Conservation (phyloP, 2,113 vertebrate species). For the Chaetops frenatus region DNA sequence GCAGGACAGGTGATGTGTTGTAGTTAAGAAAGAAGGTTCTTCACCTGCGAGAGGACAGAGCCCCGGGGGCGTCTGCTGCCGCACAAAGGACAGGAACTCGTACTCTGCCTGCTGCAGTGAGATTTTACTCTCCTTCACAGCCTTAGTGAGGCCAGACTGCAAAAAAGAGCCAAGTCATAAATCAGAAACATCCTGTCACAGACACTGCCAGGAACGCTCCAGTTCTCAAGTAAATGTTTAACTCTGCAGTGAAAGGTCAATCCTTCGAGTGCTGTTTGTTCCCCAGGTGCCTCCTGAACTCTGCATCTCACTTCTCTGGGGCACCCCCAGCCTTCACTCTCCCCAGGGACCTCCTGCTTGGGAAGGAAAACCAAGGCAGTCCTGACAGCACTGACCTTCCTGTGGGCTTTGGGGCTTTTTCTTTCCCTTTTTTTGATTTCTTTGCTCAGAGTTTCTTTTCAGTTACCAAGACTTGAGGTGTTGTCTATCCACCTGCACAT, state of each 20-base stretch:
- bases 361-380: background rate
- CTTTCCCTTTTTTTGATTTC: background rate
- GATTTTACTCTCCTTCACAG: slow-evolving; percentile 87
- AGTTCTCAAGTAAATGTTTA: background rate
- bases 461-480: accelerated
- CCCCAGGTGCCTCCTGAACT: background rate
- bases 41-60: slow-evolving; percentile 94
- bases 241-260: background rate
- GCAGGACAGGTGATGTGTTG: background rate
- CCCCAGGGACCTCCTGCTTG: background rate
- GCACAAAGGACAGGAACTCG: slow-evolving; percentile 92
- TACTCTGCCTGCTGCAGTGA: slow-evolving; percentile 90
- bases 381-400: background rate
- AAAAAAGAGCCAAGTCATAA: slow-evolving; percentile 42
- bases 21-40: background rate
- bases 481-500: background rate
- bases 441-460: background rate
- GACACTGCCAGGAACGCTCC: background rate
- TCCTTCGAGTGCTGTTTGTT: accelerated
- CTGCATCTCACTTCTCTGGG: background rate
- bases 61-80: slow-evolving; percentile 90
- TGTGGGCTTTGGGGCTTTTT: background rate
- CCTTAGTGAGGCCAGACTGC: slow-evolving; percentile 94
- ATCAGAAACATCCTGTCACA: background rate
- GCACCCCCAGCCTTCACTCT: background rate